Conservation (phyloP, 2,888 invertebrate genomes). For the Chironomus riparius region DNA sequence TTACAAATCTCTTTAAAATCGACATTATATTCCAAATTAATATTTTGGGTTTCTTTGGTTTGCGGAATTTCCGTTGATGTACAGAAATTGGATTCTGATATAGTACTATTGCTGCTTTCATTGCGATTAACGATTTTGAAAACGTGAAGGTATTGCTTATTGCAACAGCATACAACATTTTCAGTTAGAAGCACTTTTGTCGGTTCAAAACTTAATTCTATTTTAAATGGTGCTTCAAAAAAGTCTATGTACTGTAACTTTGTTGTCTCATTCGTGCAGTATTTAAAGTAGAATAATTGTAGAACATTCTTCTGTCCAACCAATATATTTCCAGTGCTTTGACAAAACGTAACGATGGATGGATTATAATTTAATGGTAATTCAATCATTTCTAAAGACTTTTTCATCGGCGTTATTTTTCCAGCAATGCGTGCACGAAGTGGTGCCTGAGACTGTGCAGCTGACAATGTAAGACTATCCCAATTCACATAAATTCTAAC, state of each 20-base stretch:
- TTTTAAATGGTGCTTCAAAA: constrained; percentile 53
- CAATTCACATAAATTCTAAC: constrained; percentile 15
- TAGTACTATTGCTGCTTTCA: constrained; percentile 19
- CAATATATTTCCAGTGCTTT: constrained; percentile 44
- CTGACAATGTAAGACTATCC: neutral
- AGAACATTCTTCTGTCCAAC: constrained; percentile 37
- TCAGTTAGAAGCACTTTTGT: constrained; percentile 53
- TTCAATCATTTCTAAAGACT: constrained; percentile 59
- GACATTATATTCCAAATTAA: constrained; percentile 19
- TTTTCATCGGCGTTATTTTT: constrained; percentile 19
- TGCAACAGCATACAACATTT: constrained; percentile 57
- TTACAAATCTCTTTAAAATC: constrained; percentile 19
- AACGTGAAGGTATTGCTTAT: constrained; percentile 52
- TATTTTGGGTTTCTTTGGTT: neutral
- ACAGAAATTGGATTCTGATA: constrained; percentile 9
- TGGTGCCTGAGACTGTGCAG: neutral
- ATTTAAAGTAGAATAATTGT: constrained; percentile 51
- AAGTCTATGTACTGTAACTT: constrained; percentile 61
- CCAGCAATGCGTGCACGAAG: constrained; percentile 13
- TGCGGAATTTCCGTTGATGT: constrained; percentile 13
- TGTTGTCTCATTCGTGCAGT: constrained; percentile 58
- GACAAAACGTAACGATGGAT: constrained; percentile 54
- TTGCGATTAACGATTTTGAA: constrained; percentile 44
- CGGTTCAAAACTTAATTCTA: constrained; percentile 56
- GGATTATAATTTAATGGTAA: constrained; percentile 54